Evolutionary conservation across 2,888 invertebrate species (phyloP), one percentile per base, ranked within the genome.

Genomic region (Agrotis clavis): DNA sequence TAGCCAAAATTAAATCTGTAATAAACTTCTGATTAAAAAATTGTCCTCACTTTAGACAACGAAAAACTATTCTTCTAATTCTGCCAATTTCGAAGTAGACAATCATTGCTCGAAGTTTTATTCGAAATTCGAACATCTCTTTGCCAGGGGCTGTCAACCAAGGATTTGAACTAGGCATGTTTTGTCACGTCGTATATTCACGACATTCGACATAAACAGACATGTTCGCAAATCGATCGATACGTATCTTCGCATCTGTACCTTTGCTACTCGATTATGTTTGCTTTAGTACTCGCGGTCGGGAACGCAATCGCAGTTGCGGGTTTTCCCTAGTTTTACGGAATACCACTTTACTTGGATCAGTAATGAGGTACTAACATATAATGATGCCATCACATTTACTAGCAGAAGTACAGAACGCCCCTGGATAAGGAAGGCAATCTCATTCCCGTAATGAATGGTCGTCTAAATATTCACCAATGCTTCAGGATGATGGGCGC

Each of bases 171-270:
- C 65, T 69, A 59, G 54, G 64, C 64, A 70, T 76, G 73, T 83
- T 67, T 69, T 65, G 74, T 77, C 77, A 77, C 74, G 69, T 83
- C 69, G 74, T 74, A 71, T 73, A 56, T 74, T 79, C 76, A 73
- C 68, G 63, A 71, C 72, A 71, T 77, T 70, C 50, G 61, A 68
- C 63, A 71, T 85, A 83, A 73, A 83, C 68, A 79, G 73, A 75
- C 71, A 60, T 54, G 66, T 21, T 74, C 73, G 54, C 25, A 54
- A 57, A 51, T 65, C 74, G 73, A 80, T 84, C 85, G 80, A 79
- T 82, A 82, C 64, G 30, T 72, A 67, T 78, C 72, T 71, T 64
- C 56, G 61, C 51, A 67, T 59, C 51, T n/a, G 25, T 79, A 69
- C 85, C 60, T 62, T 69, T 57, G 63, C 63, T 69, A 71, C 64